Base-by-base conservation (phyloP, 2,888 invertebrate genomes). In the Polymixis lichenea region DNA sequence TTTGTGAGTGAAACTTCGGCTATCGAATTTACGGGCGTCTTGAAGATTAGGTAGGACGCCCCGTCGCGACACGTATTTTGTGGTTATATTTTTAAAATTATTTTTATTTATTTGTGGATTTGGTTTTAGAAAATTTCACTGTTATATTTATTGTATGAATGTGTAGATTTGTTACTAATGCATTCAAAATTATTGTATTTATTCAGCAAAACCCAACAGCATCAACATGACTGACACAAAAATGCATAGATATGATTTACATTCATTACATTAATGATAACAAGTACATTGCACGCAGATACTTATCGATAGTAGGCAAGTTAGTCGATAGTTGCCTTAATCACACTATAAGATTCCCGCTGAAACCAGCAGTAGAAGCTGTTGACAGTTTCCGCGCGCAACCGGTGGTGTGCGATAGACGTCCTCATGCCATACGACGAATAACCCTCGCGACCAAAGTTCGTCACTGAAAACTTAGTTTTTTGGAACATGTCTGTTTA, bases 371-470 rank as follows among this genome's bases (percentile, higher is more conserved):
- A 86, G 86, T 86, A 78, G 84, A 67, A 82, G 72, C 83, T 73
- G 80, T 83, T 85, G 88, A 84, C 93, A 94, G 94, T 94, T 88
- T 85, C 82, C 92, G 92, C 94, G 93, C 92, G 94, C 91, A 91
- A 92, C 92, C 93, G 91, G 94, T 93, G 91, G 94, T 93, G 92
- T 90, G 92, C 84, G 89, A 69, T 49, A 87, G 92, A 84, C 82
- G 85, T 84, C 88, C 89, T 80, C 83, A 94, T 94, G 94, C 90
- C 92, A 83, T 80, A 32, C 88, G 74, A 77, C 83, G 74, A 80
- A 81, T 77, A 85, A 78, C 84, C 91, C 78, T 70, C 83, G 83
- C 90, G 93, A 92, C 72, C 92, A 90, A 92, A 94, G 94, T 94
- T 93, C 91, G 93, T 93, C 83, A 84, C 78, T 88, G 86, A 71